Conservation (phyloP, 1,140 invertebrate species). For the Drosophila mauritiana region DNA sequence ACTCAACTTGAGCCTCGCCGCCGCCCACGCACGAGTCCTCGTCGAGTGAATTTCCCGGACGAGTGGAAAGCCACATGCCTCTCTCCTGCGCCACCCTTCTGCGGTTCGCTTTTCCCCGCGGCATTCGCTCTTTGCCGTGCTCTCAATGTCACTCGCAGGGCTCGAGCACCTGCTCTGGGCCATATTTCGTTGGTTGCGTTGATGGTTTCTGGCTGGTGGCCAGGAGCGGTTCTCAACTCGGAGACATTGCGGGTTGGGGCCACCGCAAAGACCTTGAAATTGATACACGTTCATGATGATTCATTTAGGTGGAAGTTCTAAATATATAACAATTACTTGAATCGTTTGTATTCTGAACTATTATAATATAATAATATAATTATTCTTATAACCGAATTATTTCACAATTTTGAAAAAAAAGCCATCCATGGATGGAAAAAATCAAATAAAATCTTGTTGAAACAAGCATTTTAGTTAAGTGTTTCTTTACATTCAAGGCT, state of each 20-base stretch:
- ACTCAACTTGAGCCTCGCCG: slow-evolving; percentile 25
- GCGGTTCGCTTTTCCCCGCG: slow-evolving; percentile 29
- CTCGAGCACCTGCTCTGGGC: slow-evolving; percentile 42
- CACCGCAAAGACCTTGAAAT: not conserved
- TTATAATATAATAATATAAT: too few species aligned
- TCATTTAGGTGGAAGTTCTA: not conserved
- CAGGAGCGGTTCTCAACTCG: slow-evolving; percentile 21
- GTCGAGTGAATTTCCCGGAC: slow-evolving; percentile 15
- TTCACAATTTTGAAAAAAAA: too few species aligned
- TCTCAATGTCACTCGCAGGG: slow-evolving; percentile 41
- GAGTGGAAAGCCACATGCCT: slow-evolving; percentile 31
- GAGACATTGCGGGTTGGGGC: not conserved
- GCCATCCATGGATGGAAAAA: too few species aligned
- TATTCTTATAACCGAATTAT: too few species aligned
- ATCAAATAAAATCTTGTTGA: too few species aligned
- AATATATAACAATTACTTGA: not conserved
- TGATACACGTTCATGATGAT: not conserved
- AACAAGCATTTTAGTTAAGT: too few species aligned
- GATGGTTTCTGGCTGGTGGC: slow-evolving; percentile 14
- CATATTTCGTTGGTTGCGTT: slow-evolving; percentile 25
- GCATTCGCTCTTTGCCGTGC: slow-evolving; percentile 33
- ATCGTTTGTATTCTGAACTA: too few species aligned
- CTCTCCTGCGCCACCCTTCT: slow-evolving; percentile 4
- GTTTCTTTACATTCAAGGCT: too few species aligned
- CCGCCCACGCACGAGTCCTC: slow-evolving; percentile 33